Base-by-base conservation (phyloP, 2,113 vertebrate genomes). In the Barbus barbus region DNA sequence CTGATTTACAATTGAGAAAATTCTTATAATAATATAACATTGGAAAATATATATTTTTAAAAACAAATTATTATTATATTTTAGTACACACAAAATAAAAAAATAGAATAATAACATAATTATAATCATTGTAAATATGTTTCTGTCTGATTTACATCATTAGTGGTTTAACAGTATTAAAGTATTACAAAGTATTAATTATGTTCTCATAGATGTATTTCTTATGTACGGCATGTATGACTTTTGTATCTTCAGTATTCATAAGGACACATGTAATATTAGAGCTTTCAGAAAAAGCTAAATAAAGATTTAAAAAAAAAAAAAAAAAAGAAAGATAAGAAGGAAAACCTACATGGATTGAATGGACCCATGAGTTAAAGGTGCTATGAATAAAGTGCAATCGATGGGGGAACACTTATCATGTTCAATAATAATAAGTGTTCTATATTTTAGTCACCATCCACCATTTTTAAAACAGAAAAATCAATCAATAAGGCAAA, bases 401-500 rank as follows among this genome's bases (percentile, higher is more conserved):
- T n/a, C n/a, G n/a, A n/a, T n/a, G n/a, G 1, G 9, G 31, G 16
- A 69, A 14, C 60, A 63, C 26, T 63, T 63, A 46, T 46, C 41
- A 75, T 48, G 24, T 75, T 24, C 72, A 48, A n/a, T 48, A 48
- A 74, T 74, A 24, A 48, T 56, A 73, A 41, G 38, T 26, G 38
- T 16, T 5, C 12, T 78, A 41, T 38, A 78, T 24, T 78, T 60
- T 33, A 76, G 74, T 78, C 53, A 41, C 38, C 12, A 13, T 78
- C 33, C 36, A 79, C 16, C 44, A 31, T 28, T 51, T 75, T 46
- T 28, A 48, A 44, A 24, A 9, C 72, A 48, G 44, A 74, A 0
- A 74, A 48, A 28, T 61, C 33, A 12, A 79, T 28, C 38, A 79
- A 2, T 28, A 63, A 78, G 63, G 24, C 36, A 63, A 18, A 31